These are phyloP conservation scores for Lottia gigantea DNA, from an alignment of 2,888 invertebrate species.

Conservation along the genomic window DNA sequence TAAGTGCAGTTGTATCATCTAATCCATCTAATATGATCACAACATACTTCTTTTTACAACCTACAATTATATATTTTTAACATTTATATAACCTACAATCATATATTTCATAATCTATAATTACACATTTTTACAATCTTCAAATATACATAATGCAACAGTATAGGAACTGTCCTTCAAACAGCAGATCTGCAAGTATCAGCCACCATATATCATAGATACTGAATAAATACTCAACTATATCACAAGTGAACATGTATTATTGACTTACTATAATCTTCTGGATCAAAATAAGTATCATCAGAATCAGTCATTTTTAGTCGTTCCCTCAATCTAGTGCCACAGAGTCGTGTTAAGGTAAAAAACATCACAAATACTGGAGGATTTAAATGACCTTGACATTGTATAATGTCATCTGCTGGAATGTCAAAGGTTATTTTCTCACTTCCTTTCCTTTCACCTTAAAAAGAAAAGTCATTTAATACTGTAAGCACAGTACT, in stretches of 20 bases:
- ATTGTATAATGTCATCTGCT: slow-evolving; percentile 46
- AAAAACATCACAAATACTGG: slow-evolving; percentile 83
- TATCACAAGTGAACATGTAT: too few relatives aligned
- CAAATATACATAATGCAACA: too few relatives aligned
- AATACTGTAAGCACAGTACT: slow-evolving; percentile 17
- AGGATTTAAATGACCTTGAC: slow-evolving; percentile 79
- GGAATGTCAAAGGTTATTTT: not conserved
- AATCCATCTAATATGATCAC: slow-evolving; percentile 39
- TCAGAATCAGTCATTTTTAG: slow-evolving; percentile 75
- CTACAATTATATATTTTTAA: slow-evolving; percentile 33
- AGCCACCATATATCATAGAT: too few relatives aligned
- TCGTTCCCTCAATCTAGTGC: slow-evolving; percentile 76
- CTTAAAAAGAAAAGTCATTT: slow-evolving; percentile 32
- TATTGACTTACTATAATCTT: slow-evolving; percentile 68
- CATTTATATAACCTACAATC: too few relatives aligned
- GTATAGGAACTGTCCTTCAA: too few relatives aligned
- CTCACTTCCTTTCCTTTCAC: slow-evolving; percentile 28
- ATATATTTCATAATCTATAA: too few relatives aligned
- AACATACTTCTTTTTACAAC: slow-evolving; percentile 46
- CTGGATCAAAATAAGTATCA: slow-evolving; percentile 73
- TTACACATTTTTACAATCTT: not conserved
- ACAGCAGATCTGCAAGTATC: too few relatives aligned
- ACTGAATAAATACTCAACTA: too few relatives aligned
- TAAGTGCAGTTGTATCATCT: slow-evolving; percentile 24
- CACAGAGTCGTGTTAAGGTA: slow-evolving; percentile 79